Evolutionary conservation across 2,113 vertebrate species (phyloP), one percentile per base, ranked within the genome.

Genomic region (Hippolais icterina): DNA sequence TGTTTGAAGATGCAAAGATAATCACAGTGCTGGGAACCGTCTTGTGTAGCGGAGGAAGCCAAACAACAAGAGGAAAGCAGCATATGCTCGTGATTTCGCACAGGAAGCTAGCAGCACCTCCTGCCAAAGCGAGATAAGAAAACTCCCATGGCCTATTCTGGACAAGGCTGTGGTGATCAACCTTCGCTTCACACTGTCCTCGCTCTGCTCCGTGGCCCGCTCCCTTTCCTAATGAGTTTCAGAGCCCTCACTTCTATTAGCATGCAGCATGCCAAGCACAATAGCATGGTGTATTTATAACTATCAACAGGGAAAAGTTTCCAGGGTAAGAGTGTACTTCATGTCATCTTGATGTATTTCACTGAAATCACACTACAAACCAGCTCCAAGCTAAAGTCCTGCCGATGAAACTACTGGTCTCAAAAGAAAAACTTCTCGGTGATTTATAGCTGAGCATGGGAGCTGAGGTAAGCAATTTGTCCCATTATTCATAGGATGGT

Each of bases 1-100:
- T 99, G 99, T 99, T 99, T 99, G 99, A 99, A 99, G 99, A 99
- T 99, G 98, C 98, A 99, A 98, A 99, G 99, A 99, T 99, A 99
- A 99, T 99, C 98, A 97, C 96, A 98, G 98, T 99, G 99, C 99
- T 99, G 99, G 99, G 99, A 99, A 99, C 99, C 98, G 98, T 99
- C 99, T 99, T 98, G 98, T 98, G 98, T 98, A 98, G 98, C 95
- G 97, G 99, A 99, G 99, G 99, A 99, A 99, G 98, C 98, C 97
- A 99, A 99, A 99, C 99, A 99, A 99, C 98, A 97, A 99, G 99
- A 99, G 99, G 99, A 99, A 99, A 99, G 98, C 98, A 86, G 98
- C 97, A 86, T 98, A 99, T 98, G 97, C 99, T 99, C 98, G 98
- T 99, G 99, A 99, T 99, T 99, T 99, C 98, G 99, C 98, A 99